Evolutionary conservation across 2,797 vertebrate species (phyloP).

Genomic region (Hylomyscus alleni): DNA sequence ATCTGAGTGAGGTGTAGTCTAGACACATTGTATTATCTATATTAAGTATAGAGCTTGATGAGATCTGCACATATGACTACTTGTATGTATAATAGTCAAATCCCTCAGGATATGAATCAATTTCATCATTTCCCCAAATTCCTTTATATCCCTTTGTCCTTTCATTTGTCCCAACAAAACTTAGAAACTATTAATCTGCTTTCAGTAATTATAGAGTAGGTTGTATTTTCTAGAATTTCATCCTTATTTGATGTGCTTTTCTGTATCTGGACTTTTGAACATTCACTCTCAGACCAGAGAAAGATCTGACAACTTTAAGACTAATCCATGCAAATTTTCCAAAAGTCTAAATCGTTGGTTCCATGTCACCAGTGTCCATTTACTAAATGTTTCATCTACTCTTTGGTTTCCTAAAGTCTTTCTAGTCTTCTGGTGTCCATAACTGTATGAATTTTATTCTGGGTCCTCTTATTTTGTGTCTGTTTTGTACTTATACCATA

Average conservation of each 20-base stretch:
- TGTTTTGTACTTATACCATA: neutral
- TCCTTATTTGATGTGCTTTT: neutral
- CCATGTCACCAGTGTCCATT: too few species aligned
- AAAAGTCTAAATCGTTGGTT: neutral
- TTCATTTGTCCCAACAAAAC: neutral
- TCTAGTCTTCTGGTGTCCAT: neutral
- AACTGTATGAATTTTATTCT: neutral
- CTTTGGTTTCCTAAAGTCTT: neutral
- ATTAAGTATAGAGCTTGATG: neutral
- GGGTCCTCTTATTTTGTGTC: neutral
- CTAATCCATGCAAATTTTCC: neutral
- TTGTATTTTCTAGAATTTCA: neutral
- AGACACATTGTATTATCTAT: fast-evolving
- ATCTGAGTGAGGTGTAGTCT: neutral
- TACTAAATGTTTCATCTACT: too few species aligned
- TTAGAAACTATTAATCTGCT: neutral
- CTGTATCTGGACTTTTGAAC: neutral
- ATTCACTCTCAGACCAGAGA: neutral
- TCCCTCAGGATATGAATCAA: neutral
- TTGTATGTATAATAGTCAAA: neutral
- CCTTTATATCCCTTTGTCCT: neutral
- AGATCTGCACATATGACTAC: neutral
- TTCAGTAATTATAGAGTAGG: neutral
- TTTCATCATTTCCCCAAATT: neutral
- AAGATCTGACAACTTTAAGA: neutral